Base-by-base conservation (phyloP, 2,113 vertebrate species). In the Microcebus lehilahytsara region DNA sequence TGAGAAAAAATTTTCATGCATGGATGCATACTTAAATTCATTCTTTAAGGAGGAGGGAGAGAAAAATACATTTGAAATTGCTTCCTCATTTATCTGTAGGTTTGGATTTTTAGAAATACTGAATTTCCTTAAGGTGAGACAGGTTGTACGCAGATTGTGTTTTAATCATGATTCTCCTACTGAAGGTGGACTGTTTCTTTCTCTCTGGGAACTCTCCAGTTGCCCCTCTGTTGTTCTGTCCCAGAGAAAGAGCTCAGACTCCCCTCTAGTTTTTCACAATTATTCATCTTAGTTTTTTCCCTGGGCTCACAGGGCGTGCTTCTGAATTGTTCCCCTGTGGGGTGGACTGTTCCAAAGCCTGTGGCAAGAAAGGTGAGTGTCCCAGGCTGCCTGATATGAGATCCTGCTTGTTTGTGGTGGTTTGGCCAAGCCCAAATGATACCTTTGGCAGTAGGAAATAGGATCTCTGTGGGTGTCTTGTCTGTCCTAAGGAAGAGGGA, bases 401-500 rank as follows among this genome's bases (percentile, higher is more conserved):
- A 22, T 75, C 42, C 30, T 27, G 14, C 87, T 72, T 62, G 74
- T 25, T 19, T 20, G 34, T 2, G 53, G 75, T 23, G 46, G 16
- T 74, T 77, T 81, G 64, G 22, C 71, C 60, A 42, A 32, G 25
- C 84, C 23, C 19, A 30, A 19, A 27, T 22, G 56, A 23, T 13
- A 74, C 49, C 62, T 49, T 53, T 51, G 64, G 46, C 80, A 13
- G 23, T 3, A 5, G 13, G 37, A 56, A 80, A 53, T 40, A n/a
- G 71, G 66, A 81, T 58, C 58, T 6, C 1, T 0, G 10, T 46
- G 34, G 86, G 78, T 42, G 40, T 91, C 81, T 37, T 89, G 69
- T 74, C 79, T 53, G 77, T 92, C 64, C 77, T 23, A 66, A 34
- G 80, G 30, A 89, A 91, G 89, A 89, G 80, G 34, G 91, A 58